A percentile compares a stretch with the other conserved stretches of the same genome.
Conservation (phyloP, 23 tunicate species). For the Halocynthia aurantium region DNA sequence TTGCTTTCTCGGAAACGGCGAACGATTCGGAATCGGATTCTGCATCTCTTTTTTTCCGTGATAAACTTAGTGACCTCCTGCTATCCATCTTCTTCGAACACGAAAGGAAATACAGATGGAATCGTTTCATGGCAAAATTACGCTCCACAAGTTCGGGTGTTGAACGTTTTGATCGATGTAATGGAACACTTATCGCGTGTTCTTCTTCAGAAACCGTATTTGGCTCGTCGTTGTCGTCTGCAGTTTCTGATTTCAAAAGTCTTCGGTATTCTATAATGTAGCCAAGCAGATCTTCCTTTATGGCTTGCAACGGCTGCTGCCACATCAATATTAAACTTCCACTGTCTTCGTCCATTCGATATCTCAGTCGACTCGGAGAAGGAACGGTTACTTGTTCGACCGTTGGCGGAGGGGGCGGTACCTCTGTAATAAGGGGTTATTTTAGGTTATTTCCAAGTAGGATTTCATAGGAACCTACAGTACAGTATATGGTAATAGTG, state of each 20-base stretch:
- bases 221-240: not conserved
- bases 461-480: no score
- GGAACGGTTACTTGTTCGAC: conserved; percentile 1
- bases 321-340: conserved; percentile 51
- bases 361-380: conserved; percentile 41
- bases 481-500: no score
- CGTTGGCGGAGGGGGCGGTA: conserved; percentile 25
- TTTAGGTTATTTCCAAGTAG: no score
- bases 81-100: no score
- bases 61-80: no score
- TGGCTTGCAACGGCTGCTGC: conserved; percentile 28
- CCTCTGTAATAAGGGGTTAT: conserved; percentile 8
- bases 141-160: not conserved
- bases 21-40: not conserved
- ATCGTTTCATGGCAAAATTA: not conserved
- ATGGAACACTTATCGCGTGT: not conserved
- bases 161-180: not conserved
- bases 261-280: conserved; percentile 52
- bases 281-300: conserved; percentile 33
- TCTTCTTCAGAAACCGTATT: not conserved
- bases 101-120: no score
- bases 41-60: not conserved
- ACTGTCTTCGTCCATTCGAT: conserved; percentile 9
- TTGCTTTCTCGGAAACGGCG: not conserved
- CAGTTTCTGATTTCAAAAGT: not conserved